Conservation (phyloP, 2,888 invertebrate species). For the Apotomis capreana region DNA sequence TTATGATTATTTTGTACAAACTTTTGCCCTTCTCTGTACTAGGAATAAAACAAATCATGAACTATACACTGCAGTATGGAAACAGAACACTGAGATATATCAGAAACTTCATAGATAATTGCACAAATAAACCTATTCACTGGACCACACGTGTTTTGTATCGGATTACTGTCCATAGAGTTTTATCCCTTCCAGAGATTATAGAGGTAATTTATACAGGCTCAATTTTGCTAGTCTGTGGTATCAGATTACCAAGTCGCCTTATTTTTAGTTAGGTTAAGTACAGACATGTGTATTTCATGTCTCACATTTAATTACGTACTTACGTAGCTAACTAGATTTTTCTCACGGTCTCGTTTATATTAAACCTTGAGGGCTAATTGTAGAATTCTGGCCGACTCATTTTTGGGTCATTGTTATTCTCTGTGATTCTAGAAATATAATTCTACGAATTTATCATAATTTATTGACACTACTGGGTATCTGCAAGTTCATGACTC, state of each 20-base stretch:
- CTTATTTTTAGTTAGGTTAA: constrained; percentile 32
- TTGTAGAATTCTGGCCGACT: not conserved
- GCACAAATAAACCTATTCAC: constrained; percentile 38
- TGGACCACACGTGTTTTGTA: constrained; percentile 42
- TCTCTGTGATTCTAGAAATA: no score
- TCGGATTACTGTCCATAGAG: constrained; percentile 43
- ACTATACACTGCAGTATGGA: not conserved
- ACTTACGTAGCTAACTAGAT: not conserved
- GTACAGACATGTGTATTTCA: constrained; percentile 12
- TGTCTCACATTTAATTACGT: not conserved
- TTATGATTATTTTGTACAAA: not conserved
- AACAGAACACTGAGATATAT: constrained; percentile 5
- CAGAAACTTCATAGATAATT: constrained; percentile 32
- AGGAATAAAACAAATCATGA: not conserved
- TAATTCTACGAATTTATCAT: no score
- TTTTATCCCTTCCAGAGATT: constrained; percentile 41
- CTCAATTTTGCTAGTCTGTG: constrained; percentile 23
- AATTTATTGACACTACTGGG: no score
- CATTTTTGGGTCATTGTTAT: not conserved
- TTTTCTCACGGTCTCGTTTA: constrained; percentile 7
- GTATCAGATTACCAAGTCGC: constrained; percentile 30
- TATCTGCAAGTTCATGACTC: no score
- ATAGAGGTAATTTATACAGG: constrained; percentile 37
- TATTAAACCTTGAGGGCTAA: not conserved
- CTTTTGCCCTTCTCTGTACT: not conserved